Base-by-base conservation (phyloP, 2,797 vertebrate genomes). In the Pteronotus mesoamericanus region DNA sequence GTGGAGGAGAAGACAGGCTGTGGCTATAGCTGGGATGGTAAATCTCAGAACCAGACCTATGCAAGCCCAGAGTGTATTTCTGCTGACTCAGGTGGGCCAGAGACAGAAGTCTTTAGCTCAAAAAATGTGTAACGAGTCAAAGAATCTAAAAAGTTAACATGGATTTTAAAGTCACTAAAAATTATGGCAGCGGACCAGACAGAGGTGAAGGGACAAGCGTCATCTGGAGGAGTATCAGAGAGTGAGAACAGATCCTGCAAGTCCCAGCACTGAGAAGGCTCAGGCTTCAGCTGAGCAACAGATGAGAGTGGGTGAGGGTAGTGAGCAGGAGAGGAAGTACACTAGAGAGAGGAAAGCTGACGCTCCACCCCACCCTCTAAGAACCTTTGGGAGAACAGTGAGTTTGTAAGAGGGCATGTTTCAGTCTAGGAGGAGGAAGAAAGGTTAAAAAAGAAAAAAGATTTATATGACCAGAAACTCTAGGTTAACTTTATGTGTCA, bases 311-410 rank as follows among this genome's bases (percentile, higher is more conserved):
- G 37, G 59, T n/a, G 34, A 82, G 74, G n/a, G 15, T 1, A 18
- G 24, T 1, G 12, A 18, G 26, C 34, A 3, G 29, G 39, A 9
- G n/a, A 85, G 72, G 29, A 44, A 19, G 11, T 26, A 15, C 57
- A 0, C 14, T 9, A 6, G 7, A 12, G 44, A 21, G 64, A 48
- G 29, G 48, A n/a, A 57, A 85, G 44, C 78, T 15, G 24, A 48
- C 0, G 0, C 72, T 4, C 29, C 22, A 4, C 29, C 64, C 24
- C 18, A 5, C 9, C 37, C 16, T 78, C 16, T 78, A 9, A 61
- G 68, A 79, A 42, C 84, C n/a, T 3, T 1, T 12, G 9, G 53
- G 6, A 59, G 9, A 51, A n/a, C 18, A 8, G 21, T 9, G n/a
- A 61, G 14, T n/a, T 90, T 82, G 6, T 5, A 29, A 48, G 26